Conservation (phyloP, 2,113 vertebrate species). For the Spea multiplicata region DNA sequence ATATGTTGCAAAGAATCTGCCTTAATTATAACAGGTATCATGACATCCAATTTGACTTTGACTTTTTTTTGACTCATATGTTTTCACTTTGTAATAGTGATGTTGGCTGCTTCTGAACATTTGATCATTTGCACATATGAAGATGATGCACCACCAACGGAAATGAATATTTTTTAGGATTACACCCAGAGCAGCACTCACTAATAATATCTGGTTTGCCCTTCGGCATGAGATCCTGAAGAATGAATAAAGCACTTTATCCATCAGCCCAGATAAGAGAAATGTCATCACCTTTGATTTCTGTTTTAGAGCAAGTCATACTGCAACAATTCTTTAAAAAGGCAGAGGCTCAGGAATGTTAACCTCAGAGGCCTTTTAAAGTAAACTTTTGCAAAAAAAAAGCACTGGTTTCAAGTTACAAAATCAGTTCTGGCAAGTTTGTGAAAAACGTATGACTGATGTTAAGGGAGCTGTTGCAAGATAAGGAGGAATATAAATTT, state of each 20-base stretch:
- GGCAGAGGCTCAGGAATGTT: slow-evolving; percentile 34
- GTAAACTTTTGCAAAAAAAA: slow-evolving; percentile 22
- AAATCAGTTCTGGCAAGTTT: slow-evolving; percentile 6
- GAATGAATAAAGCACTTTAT: slow-evolving; percentile 19
- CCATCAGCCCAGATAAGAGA: slow-evolving; percentile 33
- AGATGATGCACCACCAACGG: not conserved
- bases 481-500: not conserved
- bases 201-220: not conserved
- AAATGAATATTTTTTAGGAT: slow-evolving; percentile 8
- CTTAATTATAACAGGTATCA: no score
- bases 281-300: slow-evolving; percentile 40
- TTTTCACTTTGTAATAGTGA: slow-evolving; percentile 9
- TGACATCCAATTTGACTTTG: no score
- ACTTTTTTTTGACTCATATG: no score
- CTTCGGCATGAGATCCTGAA: not conserved
- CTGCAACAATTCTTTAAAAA: slow-evolving; percentile 36
- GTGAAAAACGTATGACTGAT: slow-evolving; percentile 1
- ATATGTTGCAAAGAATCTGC: no score
- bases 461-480: not conserved
- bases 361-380: slow-evolving; percentile 21
- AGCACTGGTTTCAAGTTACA: slow-evolving; percentile 21
- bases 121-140: slow-evolving; percentile 12
- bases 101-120: slow-evolving; percentile 8
- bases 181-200: not conserved
- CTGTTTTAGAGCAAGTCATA: slow-evolving; percentile 19